Conservation (phyloP, 2,113 vertebrate species). For the Melanerpes aurifrons region DNA sequence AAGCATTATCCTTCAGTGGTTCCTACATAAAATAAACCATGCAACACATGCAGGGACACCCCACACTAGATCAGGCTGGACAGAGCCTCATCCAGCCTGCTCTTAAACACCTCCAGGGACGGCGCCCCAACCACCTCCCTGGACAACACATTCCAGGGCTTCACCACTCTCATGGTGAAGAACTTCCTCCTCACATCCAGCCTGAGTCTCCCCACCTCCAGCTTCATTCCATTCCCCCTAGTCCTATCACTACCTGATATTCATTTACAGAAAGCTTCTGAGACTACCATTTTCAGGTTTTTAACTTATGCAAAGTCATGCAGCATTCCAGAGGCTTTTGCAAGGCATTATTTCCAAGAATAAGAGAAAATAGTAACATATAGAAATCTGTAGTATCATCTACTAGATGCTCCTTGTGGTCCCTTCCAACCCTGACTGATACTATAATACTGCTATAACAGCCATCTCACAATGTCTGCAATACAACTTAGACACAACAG, state of each 20-base stretch:
- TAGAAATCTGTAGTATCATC: not conserved
- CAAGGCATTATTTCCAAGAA: not conserved
- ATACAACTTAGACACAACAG: not conserved
- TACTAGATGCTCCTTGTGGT: not conserved
- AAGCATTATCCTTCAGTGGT: accelerated
- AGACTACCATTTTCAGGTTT: not conserved
- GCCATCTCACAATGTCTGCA: not conserved
- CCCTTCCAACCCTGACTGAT: too few relatives aligned
- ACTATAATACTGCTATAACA: not conserved
- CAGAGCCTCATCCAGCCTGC: too few relatives aligned
- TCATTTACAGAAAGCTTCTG: not conserved
- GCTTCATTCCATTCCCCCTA: too few relatives aligned
- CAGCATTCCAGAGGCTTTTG: not conserved
- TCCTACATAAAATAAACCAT: not conserved
- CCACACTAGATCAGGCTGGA: too few relatives aligned
- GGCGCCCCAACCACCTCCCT: too few relatives aligned
- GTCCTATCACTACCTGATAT: too few relatives aligned
- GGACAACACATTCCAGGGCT: too few relatives aligned
- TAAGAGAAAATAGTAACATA: not conserved
- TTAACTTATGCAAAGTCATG: not conserved
- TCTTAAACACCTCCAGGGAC: too few relatives aligned
- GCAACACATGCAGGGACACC: not conserved
- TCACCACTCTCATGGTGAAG: too few relatives aligned
- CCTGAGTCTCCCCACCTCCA: too few relatives aligned
- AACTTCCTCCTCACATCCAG: too few relatives aligned